Base-by-base conservation (phyloP, 2,888 invertebrate genomes). In the Drosophila putrida region DNA sequence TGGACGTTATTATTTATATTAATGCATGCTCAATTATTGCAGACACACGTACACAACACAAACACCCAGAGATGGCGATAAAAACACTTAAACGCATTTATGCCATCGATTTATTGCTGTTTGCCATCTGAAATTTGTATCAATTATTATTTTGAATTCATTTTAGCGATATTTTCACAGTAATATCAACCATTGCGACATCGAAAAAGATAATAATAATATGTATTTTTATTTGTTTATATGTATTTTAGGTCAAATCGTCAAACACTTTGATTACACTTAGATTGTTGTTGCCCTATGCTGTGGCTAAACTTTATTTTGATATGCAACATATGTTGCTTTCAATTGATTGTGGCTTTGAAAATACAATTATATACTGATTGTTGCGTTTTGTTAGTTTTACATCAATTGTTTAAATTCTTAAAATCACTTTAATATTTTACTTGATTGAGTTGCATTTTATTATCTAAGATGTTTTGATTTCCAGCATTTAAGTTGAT, bases 1-100 rank as follows among this genome's bases (percentile, higher is more conserved):
- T 68, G 75, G 58, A 61, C 58, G 69, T 57, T 63, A 72, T 63
- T 79, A 55, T 55, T 13, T 58, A 82, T 82, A 77, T 75, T 49
- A 75, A 77, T 80, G 75, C 60, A 58, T 64, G 80, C 80, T 58
- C 77, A 71, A 78, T 83, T 75, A 83, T 55, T 27, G 15, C 39
- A 38, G 28, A 41, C 36, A 27, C 49, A 39, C 53, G 47, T 38
- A 39, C 53, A 54, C 54, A 50, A 47, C 38, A 41, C 49, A 39
- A 28, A 38, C 5, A 15, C 38, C 20, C 31, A 47, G 20, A 47
- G 35, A 54, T 31, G 10, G 31, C 35, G 49, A 50, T 49, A 51
- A 46, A 41, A 49, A 39, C 63, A 71, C 64, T 69, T 63, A 43
- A 68, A 76, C 65, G 69, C 82, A 76, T 73, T 78, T 86, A 75